phyloP scores from a whole-genome alignment of 2,113 vertebrate species.

The Rana temporaria region DNA sequence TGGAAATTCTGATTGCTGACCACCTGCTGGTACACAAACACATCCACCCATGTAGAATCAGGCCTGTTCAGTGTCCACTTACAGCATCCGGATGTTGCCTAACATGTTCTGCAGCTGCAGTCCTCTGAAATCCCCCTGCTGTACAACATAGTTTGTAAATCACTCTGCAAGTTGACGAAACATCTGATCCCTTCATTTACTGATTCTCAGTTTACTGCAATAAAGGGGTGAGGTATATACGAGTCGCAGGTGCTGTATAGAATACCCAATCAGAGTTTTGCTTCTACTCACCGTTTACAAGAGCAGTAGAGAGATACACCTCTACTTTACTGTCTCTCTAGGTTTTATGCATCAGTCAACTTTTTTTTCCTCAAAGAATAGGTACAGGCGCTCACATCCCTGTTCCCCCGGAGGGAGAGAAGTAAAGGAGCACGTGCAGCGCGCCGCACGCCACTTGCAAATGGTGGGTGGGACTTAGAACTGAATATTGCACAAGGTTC shows the following conservation, averaged over 20 bases:
- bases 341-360: too few relatives aligned
- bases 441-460: too few relatives aligned
- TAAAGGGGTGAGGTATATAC: too few relatives aligned
- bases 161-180: slow-evolving; percentile 3
- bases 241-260: too few relatives aligned
- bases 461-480: too few relatives aligned
- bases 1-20: slow-evolving; percentile 54
- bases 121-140: slow-evolving; percentile 33
- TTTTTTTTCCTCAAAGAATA: too few relatives aligned
- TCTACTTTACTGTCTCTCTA: too few relatives aligned
- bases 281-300: neutral
- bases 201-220: neutral
- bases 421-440: too few relatives aligned
- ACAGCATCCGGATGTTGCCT: slow-evolving; percentile 18
- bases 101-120: slow-evolving; percentile 40
- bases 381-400: too few relatives aligned
- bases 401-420: too few relatives aligned
- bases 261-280: neutral
- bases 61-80: slow-evolving; percentile 25
- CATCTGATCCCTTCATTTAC: neutral
- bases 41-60: slow-evolving; percentile 39
- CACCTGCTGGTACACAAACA: slow-evolving; percentile 54
- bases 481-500: too few relatives aligned
- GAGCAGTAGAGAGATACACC: neutral
- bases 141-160: slow-evolving; percentile 20